Percentiles rank a stretch among this genome's conserved stretches.
Evolutionary conservation across 2,113 vertebrate genomes (phyloP).

Genomic region (Ancistrus triradiatus): DNA sequence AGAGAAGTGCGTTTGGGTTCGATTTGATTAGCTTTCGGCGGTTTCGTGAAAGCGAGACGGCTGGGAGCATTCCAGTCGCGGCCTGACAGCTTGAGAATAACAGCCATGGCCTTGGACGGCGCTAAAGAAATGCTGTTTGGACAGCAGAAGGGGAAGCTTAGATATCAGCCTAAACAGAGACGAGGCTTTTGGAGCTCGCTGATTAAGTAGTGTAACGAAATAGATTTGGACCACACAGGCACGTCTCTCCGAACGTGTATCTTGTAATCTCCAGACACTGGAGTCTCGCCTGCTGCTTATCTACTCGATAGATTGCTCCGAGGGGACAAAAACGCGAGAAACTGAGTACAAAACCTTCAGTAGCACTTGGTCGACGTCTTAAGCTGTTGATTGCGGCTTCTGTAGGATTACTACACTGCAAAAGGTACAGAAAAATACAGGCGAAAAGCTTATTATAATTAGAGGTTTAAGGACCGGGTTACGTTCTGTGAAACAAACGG

Average conservation of each 20-base stretch:
- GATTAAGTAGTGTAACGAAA: conserved; percentile 7
- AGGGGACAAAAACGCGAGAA: too few species aligned
- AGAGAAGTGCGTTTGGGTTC: conserved; percentile 6
- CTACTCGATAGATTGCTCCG: too few species aligned
- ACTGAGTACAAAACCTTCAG: too few species aligned
- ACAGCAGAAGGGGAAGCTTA: background rate
- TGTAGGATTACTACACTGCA: too few species aligned
- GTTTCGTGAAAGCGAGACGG: conserved; percentile 19
- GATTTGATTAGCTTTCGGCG: conserved; percentile 27
- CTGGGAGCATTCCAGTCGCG: conserved; percentile 9
- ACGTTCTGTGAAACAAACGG: too few species aligned
- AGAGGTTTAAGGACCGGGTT: too few species aligned
- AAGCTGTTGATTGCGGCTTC: too few species aligned
- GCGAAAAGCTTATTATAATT: too few species aligned
- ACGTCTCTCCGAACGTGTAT: conserved; percentile 23
- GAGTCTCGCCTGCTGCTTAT: conserved; percentile 6
- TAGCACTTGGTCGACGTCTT: too few species aligned
- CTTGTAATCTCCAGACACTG: conserved; percentile 36
- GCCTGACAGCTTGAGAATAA: background rate
- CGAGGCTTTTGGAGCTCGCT: background rate
- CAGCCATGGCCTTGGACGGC: background rate
- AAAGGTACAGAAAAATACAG: too few species aligned
- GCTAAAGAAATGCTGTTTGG: conserved; percentile 4
- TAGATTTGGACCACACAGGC: background rate
- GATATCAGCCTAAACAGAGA: conserved; percentile 12